Evolutionary conservation across 1,140 invertebrate species (phyloP), one percentile per base, ranked within the genome.

Genomic region (Eubasilissa regina): DNA sequence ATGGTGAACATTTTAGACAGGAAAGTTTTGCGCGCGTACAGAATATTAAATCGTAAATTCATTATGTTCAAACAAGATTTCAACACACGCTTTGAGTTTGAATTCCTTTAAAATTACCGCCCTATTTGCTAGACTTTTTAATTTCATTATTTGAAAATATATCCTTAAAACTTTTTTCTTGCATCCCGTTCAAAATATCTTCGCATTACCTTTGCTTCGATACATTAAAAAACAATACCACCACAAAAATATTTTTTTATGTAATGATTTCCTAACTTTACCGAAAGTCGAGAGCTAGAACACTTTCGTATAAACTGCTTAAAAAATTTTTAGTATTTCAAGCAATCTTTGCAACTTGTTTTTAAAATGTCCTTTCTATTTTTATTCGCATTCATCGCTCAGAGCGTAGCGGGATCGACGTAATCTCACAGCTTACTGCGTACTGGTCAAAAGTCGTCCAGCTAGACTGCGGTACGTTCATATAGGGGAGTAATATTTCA

Each of bases 41-140:
- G 64, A 68, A 68, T 68, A 68, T 68, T 68, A 68, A 68, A 68
- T 47, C 44, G 44, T 68, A 47, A 68, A 68, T 68, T 68, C 64
- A 68, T 68, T 68, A 68, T 3, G n/a, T 13, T 64, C 35, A n/a
- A 64, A 64, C 60, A 64, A 64, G 60, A 64, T 64, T 64, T 35
- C 13, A 64, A 25, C 25, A 25, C 35, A 25, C 60, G 21, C 35
- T 64, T 64, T 64, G 25, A 12, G 60, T 43, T 43, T 43, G n/a
- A 58, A 58, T 25, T 13, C 25, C 35, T 64, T 35, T 35, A 35
- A 35, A 35, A 35, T n/a, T n/a, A n/a, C 25, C 25, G 25, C 25
- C 25, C 6, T 6, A 35, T 35, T 35, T 35, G 25, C 25, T 35
- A 35, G 1, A 35, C 25, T 35, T 6, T 35, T 35, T 35, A 35